Percentiles rank a stretch among this genome's conserved stretches.
Evolutionary conservation across 1,140 invertebrate genomes (phyloP).

Genomic region (Tenebrio molitor): DNA sequence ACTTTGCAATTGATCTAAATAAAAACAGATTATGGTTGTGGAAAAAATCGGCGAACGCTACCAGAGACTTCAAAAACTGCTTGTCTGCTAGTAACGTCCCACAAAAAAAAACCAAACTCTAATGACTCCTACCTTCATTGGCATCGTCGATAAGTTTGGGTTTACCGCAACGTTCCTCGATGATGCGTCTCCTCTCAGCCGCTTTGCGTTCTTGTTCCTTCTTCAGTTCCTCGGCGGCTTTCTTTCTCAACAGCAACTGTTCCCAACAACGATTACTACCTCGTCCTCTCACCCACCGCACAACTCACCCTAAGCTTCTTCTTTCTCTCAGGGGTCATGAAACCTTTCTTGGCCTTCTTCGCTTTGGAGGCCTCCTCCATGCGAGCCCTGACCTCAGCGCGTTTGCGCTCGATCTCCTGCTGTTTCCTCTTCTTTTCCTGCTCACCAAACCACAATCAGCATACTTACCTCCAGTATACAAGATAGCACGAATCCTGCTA

Average conservation of each 20-base stretch:
- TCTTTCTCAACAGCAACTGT: conserved; percentile 97
- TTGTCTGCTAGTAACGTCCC: conserved; percentile 12
- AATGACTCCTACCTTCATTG: conserved; percentile 88
- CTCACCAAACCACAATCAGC: conserved; percentile 37
- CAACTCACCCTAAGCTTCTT: conserved; percentile 94
- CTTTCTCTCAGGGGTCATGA: conserved; percentile 98
- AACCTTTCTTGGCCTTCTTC: conserved; percentile 97
- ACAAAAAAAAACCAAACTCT: conserved; percentile 7
- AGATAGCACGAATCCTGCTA: conserved; percentile 23
- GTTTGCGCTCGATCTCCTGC: conserved; percentile 93
- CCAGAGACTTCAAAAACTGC: conserved; percentile 42
- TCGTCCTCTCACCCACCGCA: not conserved
- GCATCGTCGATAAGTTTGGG: conserved; percentile 91
- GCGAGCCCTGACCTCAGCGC: conserved; percentile 94
- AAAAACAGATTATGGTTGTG: conserved; percentile 34
- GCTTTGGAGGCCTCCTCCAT: conserved; percentile 96
- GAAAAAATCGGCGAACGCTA: not conserved
- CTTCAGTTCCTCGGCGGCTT: conserved; percentile 99
- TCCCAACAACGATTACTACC: conserved; percentile 15
- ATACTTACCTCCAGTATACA: conserved; percentile 23
- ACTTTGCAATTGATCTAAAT: conserved; percentile 79
- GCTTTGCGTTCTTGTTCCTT: conserved; percentile 99
- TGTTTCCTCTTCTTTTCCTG: conserved; percentile 95
- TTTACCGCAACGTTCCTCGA: conserved; percentile 94
- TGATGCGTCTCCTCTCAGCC: conserved; percentile 96